A percentile compares a stretch with the other conserved stretches of the same genome.
Conservation (phyloP, 2,797 vertebrate genomes). For the Poecilia gillii region DNA sequence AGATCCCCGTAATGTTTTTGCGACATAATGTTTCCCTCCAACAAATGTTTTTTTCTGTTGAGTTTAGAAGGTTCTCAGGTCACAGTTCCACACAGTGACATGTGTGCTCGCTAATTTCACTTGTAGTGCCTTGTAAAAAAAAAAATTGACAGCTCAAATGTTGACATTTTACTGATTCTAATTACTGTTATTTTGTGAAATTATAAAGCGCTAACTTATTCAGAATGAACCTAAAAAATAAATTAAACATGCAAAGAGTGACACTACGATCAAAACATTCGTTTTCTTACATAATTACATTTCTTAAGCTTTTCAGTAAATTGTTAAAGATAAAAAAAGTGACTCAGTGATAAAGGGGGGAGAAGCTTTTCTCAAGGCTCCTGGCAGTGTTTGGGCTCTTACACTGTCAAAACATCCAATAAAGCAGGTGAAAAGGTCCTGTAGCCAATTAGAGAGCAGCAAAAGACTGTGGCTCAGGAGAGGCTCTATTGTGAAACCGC, state of each 20-base stretch:
- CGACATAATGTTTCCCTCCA: background rate
- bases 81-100: background rate
- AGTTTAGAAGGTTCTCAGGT: background rate
- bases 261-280: background rate
- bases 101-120: background rate
- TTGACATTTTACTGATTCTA: constrained; percentile 6
- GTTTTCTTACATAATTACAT: constrained; percentile 4
- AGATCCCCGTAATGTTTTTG: background rate
- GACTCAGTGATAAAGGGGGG: constrained; percentile 22
- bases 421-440: constrained; percentile 70
- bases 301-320: constrained; percentile 15
- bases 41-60: background rate
- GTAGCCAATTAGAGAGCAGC: constrained; percentile 68
- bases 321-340: constrained; percentile 21
- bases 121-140: background rate
- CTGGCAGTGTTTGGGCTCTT: constrained; percentile 47
- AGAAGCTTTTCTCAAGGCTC: constrained; percentile 16
- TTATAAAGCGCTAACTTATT: background rate
- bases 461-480: constrained; percentile 55
- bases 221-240: background rate
- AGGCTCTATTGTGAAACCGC: constrained; percentile 61
- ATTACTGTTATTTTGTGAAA: background rate
- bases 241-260: background rate
- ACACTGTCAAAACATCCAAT: constrained; percentile 67
- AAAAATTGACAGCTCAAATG: background rate